A percentile compares a stretch with the other conserved stretches of the same genome.
Evolutionary conservation across 2,113 vertebrate species (phyloP).

Genomic region (Aspiorhynchus laticeps): DNA sequence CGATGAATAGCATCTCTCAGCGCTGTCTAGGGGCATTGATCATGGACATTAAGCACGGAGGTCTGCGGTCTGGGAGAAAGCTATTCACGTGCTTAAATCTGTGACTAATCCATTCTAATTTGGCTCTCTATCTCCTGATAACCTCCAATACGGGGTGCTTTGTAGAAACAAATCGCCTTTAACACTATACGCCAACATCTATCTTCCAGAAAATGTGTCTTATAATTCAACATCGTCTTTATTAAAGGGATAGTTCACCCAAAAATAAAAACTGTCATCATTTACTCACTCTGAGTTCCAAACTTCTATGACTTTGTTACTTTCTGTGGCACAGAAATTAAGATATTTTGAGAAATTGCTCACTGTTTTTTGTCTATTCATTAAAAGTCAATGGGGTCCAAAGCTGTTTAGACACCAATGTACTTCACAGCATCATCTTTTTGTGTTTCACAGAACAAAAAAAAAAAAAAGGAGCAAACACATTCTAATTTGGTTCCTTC

Average conservation of each 20-base stretch:
- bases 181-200: slow-evolving; percentile 49
- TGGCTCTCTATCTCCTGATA: slow-evolving; percentile 66
- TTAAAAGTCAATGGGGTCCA: too few relatives aligned
- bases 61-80: slow-evolving; percentile 46
- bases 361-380: too few relatives aligned
- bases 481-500: too few relatives aligned
- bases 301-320: too few relatives aligned
- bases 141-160: slow-evolving; percentile 42
- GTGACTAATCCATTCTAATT: slow-evolving; percentile 74
- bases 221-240: slow-evolving; percentile 58
- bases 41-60: slow-evolving; percentile 61
- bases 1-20: slow-evolving; percentile 65
- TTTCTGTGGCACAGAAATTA: too few relatives aligned
- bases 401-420: too few relatives aligned
- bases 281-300: too few relatives aligned
- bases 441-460: too few relatives aligned
- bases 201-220: slow-evolving; percentile 55
- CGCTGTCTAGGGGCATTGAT: slow-evolving; percentile 63
- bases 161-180: slow-evolving; percentile 54
- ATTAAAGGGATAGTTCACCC: background rate
- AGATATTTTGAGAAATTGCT: too few relatives aligned
- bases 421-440: too few relatives aligned
- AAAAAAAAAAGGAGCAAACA: too few relatives aligned
- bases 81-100: slow-evolving; percentile 63
- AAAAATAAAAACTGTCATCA: too few relatives aligned